Base-by-base conservation (phyloP, 2,113 vertebrate species). In the Silurus glanis region DNA sequence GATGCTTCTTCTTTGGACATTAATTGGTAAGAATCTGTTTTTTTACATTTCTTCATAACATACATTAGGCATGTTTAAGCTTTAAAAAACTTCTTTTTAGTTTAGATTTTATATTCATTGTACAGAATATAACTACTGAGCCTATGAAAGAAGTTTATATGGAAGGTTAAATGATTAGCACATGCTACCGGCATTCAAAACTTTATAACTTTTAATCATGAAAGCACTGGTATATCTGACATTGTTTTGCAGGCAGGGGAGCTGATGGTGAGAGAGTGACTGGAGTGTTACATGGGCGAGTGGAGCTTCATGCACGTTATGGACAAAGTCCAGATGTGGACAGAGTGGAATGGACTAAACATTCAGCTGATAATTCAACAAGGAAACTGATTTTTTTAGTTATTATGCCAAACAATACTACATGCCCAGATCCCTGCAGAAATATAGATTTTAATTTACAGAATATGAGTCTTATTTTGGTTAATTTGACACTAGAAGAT, bases 391-490 rank as follows among this genome's bases (percentile, higher is more conserved):
- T 85, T 47, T 28, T 67, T 61, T 0, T 0, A 0, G 4, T 58
- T 83, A 3, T 0, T 0, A 64, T 9, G 5, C 2, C 25, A 25
- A 80, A 16, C 10, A 9, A 10, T 25, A 25, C 21, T 25, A 3
- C 0, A 19, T 45, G 53, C 66, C 1, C 6, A 37, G 5, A 25
- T 47, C 6, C 9, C 25, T 5, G 37, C 13, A 2, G 8, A 53
- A 86, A 58, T 21, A 53, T 61, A 47, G 0, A 23, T 21, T 91
- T 87, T 69, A 5, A 83, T 83, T 59, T 79, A 4, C 8, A 83
- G 28, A 91, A 89, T 49, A 88, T 88, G 83, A 89, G 72, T 47
- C 78, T 92, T 74, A 59, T 87, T 67, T 75, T 92, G n/a, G 5
- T 87, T 9, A 45, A 78, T 10, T 55, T 91, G 58, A 85, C 56